phyloP scores from a whole-genome alignment of 1,140 invertebrate species.

The Leptinotarsa texana region DNA sequence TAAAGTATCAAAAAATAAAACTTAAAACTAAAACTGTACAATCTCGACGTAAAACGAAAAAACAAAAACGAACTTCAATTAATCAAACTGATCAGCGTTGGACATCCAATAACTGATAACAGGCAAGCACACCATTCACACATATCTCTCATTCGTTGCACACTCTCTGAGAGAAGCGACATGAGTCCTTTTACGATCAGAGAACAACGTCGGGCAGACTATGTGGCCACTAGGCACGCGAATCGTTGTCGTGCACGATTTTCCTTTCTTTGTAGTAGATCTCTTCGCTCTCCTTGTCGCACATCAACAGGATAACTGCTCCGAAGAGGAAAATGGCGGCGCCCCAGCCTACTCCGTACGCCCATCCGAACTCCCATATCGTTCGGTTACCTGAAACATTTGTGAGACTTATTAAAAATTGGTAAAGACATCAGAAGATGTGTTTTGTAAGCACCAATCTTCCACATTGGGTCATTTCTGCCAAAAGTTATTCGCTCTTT shows the following conservation, averaged over 20 bases:
- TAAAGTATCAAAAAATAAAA: conserved; percentile 10
- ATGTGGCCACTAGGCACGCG: conserved; percentile 74
- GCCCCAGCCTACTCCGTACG: conserved; percentile 96
- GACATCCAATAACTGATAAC: conserved; percentile 18
- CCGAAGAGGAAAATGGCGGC: conserved; percentile 95
- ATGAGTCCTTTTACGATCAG: conserved; percentile 52
- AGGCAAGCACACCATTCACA: conserved; percentile 42
- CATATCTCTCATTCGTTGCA: conserved; percentile 45
- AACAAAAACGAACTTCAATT: conserved; percentile 1
- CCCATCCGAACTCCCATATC: conserved; percentile 96
- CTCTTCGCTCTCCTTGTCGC: conserved; percentile 97
- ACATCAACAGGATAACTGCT: conserved; percentile 87
- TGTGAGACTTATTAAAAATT: too few relatives aligned
- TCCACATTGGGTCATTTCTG: too few relatives aligned
- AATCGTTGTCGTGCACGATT: conserved; percentile 74
- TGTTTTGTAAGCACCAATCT: too few relatives aligned
- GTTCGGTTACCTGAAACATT: conserved; percentile 72
- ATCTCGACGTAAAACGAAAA: conserved; percentile 32
- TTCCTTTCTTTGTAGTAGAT: conserved; percentile 97
- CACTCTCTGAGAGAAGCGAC: conserved; percentile 48
- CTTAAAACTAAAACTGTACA: conserved; percentile 37
- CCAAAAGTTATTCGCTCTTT: too few relatives aligned
- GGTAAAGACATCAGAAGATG: too few relatives aligned
- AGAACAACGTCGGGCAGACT: conserved; percentile 79
- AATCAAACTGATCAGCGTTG: conserved; percentile 17